Evolutionary conservation across 2,797 vertebrate species (phyloP).

Genomic region (Hirundo rustica): DNA sequence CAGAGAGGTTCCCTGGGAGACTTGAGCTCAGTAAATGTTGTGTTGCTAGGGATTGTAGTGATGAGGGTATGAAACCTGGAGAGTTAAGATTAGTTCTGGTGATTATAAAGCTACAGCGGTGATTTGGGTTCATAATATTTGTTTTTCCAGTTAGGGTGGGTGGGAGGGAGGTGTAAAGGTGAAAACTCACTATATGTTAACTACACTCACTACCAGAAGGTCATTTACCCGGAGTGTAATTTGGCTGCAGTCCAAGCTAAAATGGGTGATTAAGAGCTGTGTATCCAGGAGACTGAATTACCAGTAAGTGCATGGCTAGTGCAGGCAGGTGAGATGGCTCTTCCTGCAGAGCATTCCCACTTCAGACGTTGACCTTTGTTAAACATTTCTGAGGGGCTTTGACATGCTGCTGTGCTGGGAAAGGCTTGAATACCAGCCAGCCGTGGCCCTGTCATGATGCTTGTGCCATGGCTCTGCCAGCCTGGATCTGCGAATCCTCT

Average conservation of each 20-base stretch:
- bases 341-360: not conserved
- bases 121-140: not conserved
- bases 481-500: not conserved
- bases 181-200: not conserved
- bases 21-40: not conserved
- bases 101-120: not conserved
- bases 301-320: not conserved
- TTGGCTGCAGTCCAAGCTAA: not conserved
- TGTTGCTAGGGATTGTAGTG: not conserved
- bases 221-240: not conserved
- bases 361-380: not conserved
- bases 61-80: not conserved
- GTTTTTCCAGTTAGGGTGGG: not conserved
- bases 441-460: accelerated
- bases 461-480: not conserved
- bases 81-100: not conserved
- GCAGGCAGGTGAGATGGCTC: not conserved
- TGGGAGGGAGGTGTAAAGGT: not conserved
- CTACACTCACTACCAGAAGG: not conserved
- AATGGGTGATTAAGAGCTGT: not conserved
- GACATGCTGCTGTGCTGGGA: not conserved
- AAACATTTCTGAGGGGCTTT: not conserved
- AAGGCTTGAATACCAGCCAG: not conserved
- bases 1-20: not conserved
- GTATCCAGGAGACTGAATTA: not conserved